A percentile compares a stretch with the other conserved stretches of the same genome.
phyloP scores from a whole-genome alignment of 2,113 vertebrate genomes.

The Leucoraja erinaceus region DNA sequence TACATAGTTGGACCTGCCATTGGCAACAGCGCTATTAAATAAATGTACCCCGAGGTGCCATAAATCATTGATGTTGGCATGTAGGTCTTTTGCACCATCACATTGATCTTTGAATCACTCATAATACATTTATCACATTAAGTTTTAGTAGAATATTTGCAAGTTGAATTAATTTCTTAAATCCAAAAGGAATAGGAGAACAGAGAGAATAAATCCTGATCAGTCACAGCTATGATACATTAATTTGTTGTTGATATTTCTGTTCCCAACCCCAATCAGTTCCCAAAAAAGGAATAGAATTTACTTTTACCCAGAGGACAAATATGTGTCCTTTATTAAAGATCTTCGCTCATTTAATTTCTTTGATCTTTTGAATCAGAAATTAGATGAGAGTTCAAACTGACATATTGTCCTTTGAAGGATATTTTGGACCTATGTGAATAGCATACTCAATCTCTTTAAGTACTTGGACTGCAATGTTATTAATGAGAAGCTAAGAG shows the following conservation, averaged over 20 bases:
- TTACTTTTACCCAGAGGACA: neutral
- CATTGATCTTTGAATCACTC: neutral
- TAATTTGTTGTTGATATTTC: neutral
- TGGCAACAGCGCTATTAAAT: neutral
- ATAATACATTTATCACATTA: neutral
- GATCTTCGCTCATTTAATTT: neutral
- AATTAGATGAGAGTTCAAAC: too few relatives aligned
- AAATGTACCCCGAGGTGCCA: neutral
- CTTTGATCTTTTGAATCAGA: too few relatives aligned
- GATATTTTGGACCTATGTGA: too few relatives aligned
- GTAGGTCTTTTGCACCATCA: neutral
- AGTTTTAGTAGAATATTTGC: neutral
- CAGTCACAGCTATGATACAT: neutral
- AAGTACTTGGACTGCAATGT: too few relatives aligned
- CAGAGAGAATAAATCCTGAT: neutral
- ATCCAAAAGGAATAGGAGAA: neutral
- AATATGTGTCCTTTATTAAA: too few relatives aligned
- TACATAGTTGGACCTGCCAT: neutral
- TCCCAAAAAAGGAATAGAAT: neutral
- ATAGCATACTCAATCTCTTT: too few relatives aligned
- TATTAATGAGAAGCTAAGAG: too few relatives aligned
- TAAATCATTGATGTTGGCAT: neutral
- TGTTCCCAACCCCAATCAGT: neutral
- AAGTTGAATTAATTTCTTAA: neutral
- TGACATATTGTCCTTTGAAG: too few relatives aligned